Evolutionary conservation across 2,888 invertebrate species (phyloP), one percentile per base, ranked within the genome.

Genomic region (Galerucella calmariensis): DNA sequence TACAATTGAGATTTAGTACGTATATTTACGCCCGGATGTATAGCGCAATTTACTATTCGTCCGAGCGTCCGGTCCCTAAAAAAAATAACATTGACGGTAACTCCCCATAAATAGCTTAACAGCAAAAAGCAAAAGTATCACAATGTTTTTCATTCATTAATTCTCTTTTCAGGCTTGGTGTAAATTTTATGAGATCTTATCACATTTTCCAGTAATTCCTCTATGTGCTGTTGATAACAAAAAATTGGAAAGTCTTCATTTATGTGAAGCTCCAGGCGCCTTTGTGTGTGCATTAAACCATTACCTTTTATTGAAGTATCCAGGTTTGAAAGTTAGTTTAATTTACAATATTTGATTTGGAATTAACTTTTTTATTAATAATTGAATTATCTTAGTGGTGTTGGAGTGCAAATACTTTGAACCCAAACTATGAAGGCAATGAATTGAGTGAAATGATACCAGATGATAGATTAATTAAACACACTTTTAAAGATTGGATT

Each of bases 191-290:
- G 98, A 98, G 86, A 93, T 93, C 78, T 88, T 93, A 1, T 89
- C 88, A 67, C 89, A 90, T 2, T 94, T 91, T 85, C 88, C 89
- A 3, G 83, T 95, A 11, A 87, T 94, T 66, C 82, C 83, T 20
- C 78, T 85, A 2, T 85, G 88, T 59, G 89, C 88, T 0, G 82
- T 87, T 0, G 81, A 84, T 68, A 83, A 88, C 0, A 86, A 88
- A 9, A 85, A 86, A 76, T 88, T 94, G 67, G 90, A 91, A 74
- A 92, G 94, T 0, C 85, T 98, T 8, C 98, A 98, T 87, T 88
- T 99, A n/a, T 99, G 98, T 87, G 98, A 99, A 88, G 98, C 98
- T 0, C 99, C 99, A 0, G 99, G 99, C 0, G 97, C 97, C 1
- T 99, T 99, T 85, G 91, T 99, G 58, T 91, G 95, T 5, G 94